phyloP scores from a whole-genome alignment of 1,140 invertebrate species.

The Bicyclus anynana region DNA sequence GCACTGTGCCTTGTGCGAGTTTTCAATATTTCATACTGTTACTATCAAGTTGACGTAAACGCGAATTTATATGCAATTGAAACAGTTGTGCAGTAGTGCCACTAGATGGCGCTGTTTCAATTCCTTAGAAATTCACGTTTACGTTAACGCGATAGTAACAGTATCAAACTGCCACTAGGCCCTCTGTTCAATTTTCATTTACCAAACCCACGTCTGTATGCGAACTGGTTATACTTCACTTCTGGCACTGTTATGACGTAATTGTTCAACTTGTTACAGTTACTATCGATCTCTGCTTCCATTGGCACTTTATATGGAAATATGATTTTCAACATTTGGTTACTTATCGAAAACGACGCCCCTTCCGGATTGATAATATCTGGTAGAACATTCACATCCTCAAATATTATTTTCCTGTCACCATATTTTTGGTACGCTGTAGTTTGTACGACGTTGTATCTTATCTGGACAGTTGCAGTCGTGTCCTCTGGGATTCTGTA shows the following conservation, averaged over 20 bases:
- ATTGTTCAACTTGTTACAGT: slow-evolving; percentile 9
- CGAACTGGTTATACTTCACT: background rate
- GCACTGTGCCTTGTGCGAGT: too few species aligned
- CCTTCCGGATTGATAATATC: slow-evolving; percentile 9
- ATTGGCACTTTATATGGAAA: slow-evolving; percentile 16
- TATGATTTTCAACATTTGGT: background rate
- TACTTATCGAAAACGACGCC: background rate
- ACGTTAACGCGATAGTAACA: too few species aligned
- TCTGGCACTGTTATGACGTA: slow-evolving; percentile 10
- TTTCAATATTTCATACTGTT: too few species aligned
- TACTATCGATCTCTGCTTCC: background rate
- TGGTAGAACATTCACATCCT: slow-evolving; percentile 13
- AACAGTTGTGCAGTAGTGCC: too few species aligned
- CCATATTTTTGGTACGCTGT: background rate
- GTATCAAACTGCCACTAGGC: too few species aligned
- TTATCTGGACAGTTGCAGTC: background rate
- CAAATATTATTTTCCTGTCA: background rate
- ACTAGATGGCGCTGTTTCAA: too few species aligned
- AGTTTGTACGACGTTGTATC: background rate
- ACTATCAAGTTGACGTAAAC: too few species aligned
- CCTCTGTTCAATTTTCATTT: too few species aligned
- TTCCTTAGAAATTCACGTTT: too few species aligned
- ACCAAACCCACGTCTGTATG: too few species aligned
- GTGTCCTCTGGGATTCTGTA: background rate
- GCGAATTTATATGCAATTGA: too few species aligned